Evolutionary conservation across 2,888 invertebrate species (phyloP).

Genomic region (Oegoconia quadripuncta): DNA sequence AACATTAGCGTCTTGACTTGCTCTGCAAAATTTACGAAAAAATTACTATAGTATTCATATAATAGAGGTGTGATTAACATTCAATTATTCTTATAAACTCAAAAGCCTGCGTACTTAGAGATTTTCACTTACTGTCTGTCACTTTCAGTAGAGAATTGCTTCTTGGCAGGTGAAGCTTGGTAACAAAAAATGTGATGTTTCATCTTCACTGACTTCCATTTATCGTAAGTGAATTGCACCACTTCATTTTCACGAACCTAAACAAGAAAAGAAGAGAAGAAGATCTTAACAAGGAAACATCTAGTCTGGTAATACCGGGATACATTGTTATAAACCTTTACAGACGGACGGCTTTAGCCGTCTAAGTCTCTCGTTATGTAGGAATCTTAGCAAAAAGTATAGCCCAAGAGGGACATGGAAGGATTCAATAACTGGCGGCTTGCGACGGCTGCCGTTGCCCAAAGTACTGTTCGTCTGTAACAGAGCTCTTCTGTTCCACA

Average conservation of each 20-base stretch:
- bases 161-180: slow-evolving; percentile 90
- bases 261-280: slow-evolving; percentile 15
- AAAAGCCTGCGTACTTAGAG: neutral
- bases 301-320: no score
- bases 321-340: no score
- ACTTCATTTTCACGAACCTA: slow-evolving; percentile 90
- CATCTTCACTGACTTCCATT: slow-evolving; percentile 91
- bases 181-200: slow-evolving; percentile 94
- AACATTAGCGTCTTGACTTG: slow-evolving; percentile 74
- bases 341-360: no score
- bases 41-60: slow-evolving; percentile 4
- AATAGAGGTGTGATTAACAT: neutral
- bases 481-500: no score
- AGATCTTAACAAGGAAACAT: neutral
- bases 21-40: slow-evolving; percentile 60
- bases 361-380: no score
- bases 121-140: slow-evolving; percentile 76
- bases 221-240: slow-evolving; percentile 89
- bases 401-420: no score
- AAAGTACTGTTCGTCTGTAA: no score
- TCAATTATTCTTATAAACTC: neutral
- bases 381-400: no score
- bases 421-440: no score
- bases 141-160: slow-evolving; percentile 88
- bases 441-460: no score